Evolutionary conservation across 1,140 invertebrate species (phyloP).

Genomic region (Drosophila miranda): DNA sequence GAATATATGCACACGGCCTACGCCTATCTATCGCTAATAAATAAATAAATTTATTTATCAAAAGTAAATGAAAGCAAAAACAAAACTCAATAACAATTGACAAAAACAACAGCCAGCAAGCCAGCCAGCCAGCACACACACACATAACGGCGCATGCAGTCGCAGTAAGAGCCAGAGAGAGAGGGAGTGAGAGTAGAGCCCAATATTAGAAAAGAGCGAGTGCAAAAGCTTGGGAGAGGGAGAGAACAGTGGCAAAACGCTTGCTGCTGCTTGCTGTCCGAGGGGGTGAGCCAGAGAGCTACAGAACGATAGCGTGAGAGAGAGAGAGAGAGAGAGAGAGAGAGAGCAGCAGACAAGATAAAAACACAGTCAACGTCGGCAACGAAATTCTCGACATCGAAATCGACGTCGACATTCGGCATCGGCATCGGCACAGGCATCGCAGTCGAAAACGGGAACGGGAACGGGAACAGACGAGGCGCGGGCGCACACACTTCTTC

Average conservation of each 20-base stretch:
- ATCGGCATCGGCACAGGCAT: conserved; percentile 2
- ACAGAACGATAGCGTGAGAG: neutral
- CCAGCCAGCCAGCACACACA: neutral
- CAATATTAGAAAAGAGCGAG: no score
- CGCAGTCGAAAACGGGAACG: neutral
- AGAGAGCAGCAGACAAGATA: conserved; percentile 11
- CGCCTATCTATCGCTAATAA: conserved; percentile 38
- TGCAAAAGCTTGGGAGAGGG: no score
- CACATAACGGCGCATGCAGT: conserved; percentile 25
- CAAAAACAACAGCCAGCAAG: conserved; percentile 18
- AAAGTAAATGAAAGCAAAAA: conserved; percentile 55
- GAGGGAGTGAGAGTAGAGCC: conserved; percentile 21
- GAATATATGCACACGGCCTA: conserved; percentile 6
- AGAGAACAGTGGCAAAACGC: no score
- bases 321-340: neutral
- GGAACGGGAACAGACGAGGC: no score
- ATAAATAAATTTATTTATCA: conserved; percentile 31
- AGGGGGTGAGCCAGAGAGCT: conserved; percentile 1
- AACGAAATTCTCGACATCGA: neutral
- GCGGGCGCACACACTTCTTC: no score
- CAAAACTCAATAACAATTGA: conserved; percentile 51
- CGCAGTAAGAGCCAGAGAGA: conserved; percentile 31
- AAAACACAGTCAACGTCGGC: conserved; percentile 15
- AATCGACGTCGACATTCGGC: neutral
- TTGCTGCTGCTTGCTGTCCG: no score